phyloP scores from a whole-genome alignment of 1,140 invertebrate genomes.

The Drosophila repletoides region DNA sequence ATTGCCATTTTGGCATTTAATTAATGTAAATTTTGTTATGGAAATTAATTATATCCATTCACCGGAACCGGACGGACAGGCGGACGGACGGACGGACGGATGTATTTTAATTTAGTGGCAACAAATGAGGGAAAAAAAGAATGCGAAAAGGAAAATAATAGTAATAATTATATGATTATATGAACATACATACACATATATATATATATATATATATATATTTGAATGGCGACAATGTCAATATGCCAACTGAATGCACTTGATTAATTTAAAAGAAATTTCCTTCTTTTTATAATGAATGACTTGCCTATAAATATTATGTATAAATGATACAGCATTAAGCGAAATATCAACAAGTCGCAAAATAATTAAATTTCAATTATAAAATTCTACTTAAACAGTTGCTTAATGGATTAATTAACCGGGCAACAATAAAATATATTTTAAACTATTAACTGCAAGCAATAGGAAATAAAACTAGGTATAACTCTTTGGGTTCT shows the following conservation, averaged over 20 bases:
- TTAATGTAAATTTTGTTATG: slow-evolving; percentile 62
- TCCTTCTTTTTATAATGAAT: slow-evolving; percentile 48
- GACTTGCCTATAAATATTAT: slow-evolving; percentile 15
- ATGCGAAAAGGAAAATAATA: too few relatives aligned
- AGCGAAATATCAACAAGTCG: slow-evolving; percentile 7
- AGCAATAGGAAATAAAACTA: too few relatives aligned
- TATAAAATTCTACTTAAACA: neutral
- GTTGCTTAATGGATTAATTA: too few relatives aligned
- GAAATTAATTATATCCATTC: slow-evolving; percentile 65
- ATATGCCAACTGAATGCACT: slow-evolving; percentile 62
- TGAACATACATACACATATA: neutral
- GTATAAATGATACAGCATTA: slow-evolving; percentile 13
- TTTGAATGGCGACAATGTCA: slow-evolving; percentile 52
- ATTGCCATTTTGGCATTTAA: slow-evolving; percentile 53
- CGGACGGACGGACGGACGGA: too few relatives aligned
- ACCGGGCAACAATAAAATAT: too few relatives aligned
- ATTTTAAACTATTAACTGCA: too few relatives aligned
- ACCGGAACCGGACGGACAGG: slow-evolving; percentile 5
- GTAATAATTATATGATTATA: too few relatives aligned
- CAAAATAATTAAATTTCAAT: slow-evolving; percentile 5
- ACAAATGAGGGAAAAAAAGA: neutral
- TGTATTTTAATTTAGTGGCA: slow-evolving; percentile 40
- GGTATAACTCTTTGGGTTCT: too few relatives aligned
- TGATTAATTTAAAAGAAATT: slow-evolving; percentile 61
- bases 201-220: neutral